A percentile compares a stretch with the other conserved stretches of the same genome.
Evolutionary conservation across 1,140 invertebrate species (phyloP).

Genomic region (Lanistes nyassanus): DNA sequence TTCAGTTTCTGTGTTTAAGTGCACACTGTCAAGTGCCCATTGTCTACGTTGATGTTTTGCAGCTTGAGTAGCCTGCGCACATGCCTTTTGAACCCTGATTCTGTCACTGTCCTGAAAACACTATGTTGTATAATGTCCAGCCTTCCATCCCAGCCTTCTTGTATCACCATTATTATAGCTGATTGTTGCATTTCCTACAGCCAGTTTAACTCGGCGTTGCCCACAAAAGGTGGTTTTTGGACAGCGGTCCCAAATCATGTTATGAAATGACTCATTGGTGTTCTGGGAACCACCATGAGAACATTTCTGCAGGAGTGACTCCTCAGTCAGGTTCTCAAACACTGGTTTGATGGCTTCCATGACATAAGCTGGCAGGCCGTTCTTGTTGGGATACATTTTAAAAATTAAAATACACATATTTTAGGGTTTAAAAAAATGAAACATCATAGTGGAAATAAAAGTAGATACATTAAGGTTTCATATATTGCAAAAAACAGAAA

Average conservation of each 20-base stretch:
- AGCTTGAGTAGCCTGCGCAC: too few species aligned
- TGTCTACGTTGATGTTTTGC: too few species aligned
- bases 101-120: too few species aligned
- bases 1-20: too few species aligned
- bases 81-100: too few species aligned
- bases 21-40: too few species aligned
- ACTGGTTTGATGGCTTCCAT: conserved; percentile 23
- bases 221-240: conserved; percentile 18
- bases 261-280: conserved; percentile 16
- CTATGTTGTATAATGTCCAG: too few species aligned
- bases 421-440: background rate
- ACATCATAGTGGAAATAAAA: background rate
- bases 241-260: conserved; percentile 20
- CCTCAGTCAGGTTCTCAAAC: conserved; percentile 7
- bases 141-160: too few species aligned
- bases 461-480: too few species aligned
- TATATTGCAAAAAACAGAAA: too few species aligned
- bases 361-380: conserved; percentile 13
- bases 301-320: conserved; percentile 22
- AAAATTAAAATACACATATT: background rate
- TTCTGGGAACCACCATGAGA: conserved; percentile 24
- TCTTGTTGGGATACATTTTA: conserved; percentile 8
- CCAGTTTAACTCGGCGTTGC: background rate
- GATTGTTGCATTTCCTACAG: background rate
- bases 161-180: conserved; percentile 8